Conservation (phyloP, 2,888 invertebrate genomes). For the Aphidoletes aphidimyza region DNA sequence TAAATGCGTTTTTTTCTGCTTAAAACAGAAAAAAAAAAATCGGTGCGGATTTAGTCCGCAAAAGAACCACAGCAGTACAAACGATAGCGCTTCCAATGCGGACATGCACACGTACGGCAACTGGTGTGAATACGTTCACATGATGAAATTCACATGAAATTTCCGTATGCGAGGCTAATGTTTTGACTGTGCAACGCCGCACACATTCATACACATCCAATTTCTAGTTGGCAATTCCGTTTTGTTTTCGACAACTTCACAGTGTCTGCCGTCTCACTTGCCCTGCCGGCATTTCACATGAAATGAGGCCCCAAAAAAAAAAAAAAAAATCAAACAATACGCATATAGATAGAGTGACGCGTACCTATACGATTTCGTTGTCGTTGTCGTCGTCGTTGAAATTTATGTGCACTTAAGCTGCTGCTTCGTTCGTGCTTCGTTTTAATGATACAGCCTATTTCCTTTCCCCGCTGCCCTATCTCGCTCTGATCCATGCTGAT, state of each 20-base stretch:
- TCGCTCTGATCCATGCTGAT: no score
- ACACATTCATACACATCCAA: background rate
- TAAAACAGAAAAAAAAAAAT: background rate
- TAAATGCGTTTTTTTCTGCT: background rate
- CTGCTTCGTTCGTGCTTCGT: background rate
- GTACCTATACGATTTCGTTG: background rate
- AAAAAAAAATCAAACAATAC: background rate
- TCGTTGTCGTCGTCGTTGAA: background rate
- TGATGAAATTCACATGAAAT: slow-evolving; percentile 32
- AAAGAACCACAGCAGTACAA: background rate
- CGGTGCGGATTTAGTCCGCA: background rate
- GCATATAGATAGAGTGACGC: background rate
- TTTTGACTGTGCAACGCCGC: background rate
- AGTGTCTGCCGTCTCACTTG: slow-evolving; percentile 20
- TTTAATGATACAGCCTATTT: background rate
- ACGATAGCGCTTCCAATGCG: background rate
- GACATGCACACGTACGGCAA: no score
- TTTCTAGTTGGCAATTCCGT: background rate
- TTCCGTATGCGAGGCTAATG: background rate
- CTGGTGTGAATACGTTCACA: background rate
- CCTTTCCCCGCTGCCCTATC: background rate
- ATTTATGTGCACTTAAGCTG: background rate
- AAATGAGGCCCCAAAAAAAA: no score
- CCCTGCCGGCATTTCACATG: slow-evolving; percentile 22
- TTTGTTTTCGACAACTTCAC: background rate